Base-by-base conservation (phyloP, 2,113 vertebrate species). In the Talpa occidentalis region DNA sequence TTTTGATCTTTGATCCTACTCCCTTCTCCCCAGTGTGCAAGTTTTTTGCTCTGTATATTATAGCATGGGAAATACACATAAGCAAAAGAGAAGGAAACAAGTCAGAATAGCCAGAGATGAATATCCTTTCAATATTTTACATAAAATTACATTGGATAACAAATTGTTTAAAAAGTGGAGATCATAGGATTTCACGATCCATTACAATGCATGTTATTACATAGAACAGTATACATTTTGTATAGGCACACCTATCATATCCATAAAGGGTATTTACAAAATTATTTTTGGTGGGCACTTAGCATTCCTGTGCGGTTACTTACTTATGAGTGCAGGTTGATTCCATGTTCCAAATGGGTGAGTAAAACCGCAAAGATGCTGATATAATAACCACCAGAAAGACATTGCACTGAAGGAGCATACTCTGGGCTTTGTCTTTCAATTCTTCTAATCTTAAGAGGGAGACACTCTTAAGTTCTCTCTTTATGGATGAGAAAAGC, bases 401-500 rank as follows among this genome's bases (percentile, higher is more conserved):
- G 49, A 64, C 6, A 28, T 42, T 15, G 64, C 32, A 16, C 70
- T 30, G 22, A 56, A 32, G 32, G 72, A 49, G 32, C 4, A 9
- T n/a, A 16, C 24, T 72, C n/a, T 5, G 1, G 26, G 24, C 4
- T 87, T 81, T 52, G 4, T 37, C 32, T 74, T 74, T 78, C 44
- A 76, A 72, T 35, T 44, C 30, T 69, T 56, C 24, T 44, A 26
- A 40, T 52, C n/a, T 40, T 81, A 24, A 14, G 79, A 22, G 69
- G 72, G 77, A 84, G 40, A 69, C 6, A 12, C 32, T 7, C 26
- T 26, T 86, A 17, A 92, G n/a, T 74, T 94, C 54, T 40, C 74
- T 37, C 8, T 40, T 94, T 62, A 76, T 35, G 15, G 37, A n/a
- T 78, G 83, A 87, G 64, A 47, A 86, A 87, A 94, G 70, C 28